A percentile compares a stretch with the other conserved stretches of the same genome.
These are phyloP conservation scores for Pterocles orientalis DNA, from an alignment of 2,113 vertebrate species.

Conservation along the genomic window DNA sequence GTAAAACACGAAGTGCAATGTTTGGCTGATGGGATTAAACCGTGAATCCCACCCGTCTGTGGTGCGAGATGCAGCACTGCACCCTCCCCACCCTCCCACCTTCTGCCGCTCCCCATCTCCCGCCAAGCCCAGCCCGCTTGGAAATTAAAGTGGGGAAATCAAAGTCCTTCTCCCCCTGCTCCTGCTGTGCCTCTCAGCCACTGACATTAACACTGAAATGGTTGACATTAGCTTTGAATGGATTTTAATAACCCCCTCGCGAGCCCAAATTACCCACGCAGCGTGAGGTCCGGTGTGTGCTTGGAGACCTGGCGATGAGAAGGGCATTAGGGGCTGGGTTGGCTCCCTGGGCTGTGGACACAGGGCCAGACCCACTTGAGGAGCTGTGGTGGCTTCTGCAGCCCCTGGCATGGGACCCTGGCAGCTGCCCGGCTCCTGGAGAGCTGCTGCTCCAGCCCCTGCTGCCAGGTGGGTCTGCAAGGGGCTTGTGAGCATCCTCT, in stretches of 20 bases:
- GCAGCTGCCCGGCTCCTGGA: not conserved
- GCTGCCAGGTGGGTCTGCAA: not conserved
- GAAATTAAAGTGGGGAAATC: conserved; percentile 27
- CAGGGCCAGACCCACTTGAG: fast-evolving
- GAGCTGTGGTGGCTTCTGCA: not conserved
- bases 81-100: not conserved
- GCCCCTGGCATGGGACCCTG: not conserved
- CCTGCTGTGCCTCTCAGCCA: conserved; percentile 48
- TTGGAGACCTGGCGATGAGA: not conserved
- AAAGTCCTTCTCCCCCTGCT: not conserved
- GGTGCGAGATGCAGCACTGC: not conserved
- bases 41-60: not conserved
- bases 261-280: conserved; percentile 16
- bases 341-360: not conserved
- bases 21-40: not conserved
- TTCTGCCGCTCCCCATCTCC: fast-evolving
- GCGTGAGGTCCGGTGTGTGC: not conserved
- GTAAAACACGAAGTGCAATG: not conserved
- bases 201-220: conserved; percentile 23
- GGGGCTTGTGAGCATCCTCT: not conserved
- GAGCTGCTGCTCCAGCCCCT: not conserved
- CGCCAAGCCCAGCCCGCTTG: fast-evolving
- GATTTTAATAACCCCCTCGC: conserved; percentile 48
- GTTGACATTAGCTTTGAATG: conserved; percentile 48
- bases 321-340: not conserved